Base-by-base conservation (phyloP, 23 tunicate genomes). In the Phallusia fumigata region DNA sequence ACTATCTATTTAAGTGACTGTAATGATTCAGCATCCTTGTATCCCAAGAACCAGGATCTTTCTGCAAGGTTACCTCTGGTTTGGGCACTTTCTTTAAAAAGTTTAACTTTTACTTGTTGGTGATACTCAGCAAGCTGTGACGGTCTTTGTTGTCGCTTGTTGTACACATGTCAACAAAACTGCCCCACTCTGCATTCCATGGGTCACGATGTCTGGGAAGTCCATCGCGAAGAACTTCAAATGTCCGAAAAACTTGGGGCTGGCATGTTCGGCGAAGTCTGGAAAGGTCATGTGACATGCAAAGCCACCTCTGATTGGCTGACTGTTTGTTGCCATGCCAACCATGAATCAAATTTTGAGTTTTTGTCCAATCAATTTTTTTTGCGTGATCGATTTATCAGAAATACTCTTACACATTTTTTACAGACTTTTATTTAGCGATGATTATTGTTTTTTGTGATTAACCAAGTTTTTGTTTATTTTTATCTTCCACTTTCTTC, bases 231-330 rank as follows among this genome's bases (percentile, higher is more conserved):
- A 32, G 91, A 90, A 52, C 79, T 95, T 30, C 76, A 79, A 30
- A 76, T 78, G 53, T 77, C 84, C 22, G 77, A 84, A 72, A 80
- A 81, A 52, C 91, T 95, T 64, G 99, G 99, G 40, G 91, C 91
- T 0, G 99, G 99, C 76, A 95, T 95, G 99, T 95, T 95, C 52
- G 99, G 99, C 65, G 96, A 95, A 84, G 97, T 92, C 19, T 92
- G 97, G 97, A 92, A 92, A 92, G 88, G 95, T 89, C 85, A 83
- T 73, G 83, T 44, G 69, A 19, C 13, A 1, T 77, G 78, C 78
- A 74, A 19, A 24, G 45, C 22, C n/a, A 5, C 35, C 28, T 30
- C 45, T 33, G 45, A 33, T 74, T 74, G 78, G 45, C 30, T 33
- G 32, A 15, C n/a, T n/a, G n/a, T n/a, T n/a, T n/a, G 47, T 10